A percentile compares a stretch with the other conserved stretches of the same genome.
These are phyloP conservation scores for Potamarius usumacintae DNA, from an alignment of 2,113 vertebrate genomes.

Conservation along the genomic window DNA sequence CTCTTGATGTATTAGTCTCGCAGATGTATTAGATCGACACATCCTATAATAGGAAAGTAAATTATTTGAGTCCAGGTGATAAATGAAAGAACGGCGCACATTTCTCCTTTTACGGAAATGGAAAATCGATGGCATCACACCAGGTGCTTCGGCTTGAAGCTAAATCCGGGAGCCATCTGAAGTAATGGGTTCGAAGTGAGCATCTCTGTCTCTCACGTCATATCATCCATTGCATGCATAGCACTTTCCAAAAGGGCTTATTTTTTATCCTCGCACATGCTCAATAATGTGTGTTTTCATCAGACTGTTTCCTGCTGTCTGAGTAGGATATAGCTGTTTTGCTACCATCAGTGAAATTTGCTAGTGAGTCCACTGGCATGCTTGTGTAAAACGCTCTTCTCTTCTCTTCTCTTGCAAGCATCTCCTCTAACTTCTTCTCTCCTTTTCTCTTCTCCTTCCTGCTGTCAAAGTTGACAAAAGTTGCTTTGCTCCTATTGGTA, in stretches of 20 bases:
- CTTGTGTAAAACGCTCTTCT: background rate
- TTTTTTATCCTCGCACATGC: constrained; percentile 11
- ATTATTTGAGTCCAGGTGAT: background rate
- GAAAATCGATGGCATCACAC: constrained; percentile 66
- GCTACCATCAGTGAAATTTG: constrained; percentile 57
- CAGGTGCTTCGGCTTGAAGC: constrained; percentile 53
- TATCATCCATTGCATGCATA: constrained; percentile 40
- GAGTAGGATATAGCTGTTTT: constrained; percentile 63
- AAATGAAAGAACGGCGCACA: constrained; percentile 24
- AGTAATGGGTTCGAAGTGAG: constrained; percentile 56
- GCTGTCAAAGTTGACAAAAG: background rate
- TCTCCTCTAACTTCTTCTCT: background rate
- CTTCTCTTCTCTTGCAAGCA: background rate
- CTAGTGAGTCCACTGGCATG: background rate
- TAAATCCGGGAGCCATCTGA: constrained; percentile 60
- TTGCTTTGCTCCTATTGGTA: background rate
- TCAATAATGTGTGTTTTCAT: constrained; percentile 25
- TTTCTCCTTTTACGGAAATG: constrained; percentile 67
- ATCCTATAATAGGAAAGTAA: constrained; percentile 9
- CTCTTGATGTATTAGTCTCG: background rate
- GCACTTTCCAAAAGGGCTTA: background rate
- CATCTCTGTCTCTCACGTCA: constrained; percentile 43
- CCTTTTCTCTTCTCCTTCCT: background rate
- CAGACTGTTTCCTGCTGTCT: constrained; percentile 45
- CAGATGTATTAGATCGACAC: background rate